phyloP scores from a whole-genome alignment of 92 coral and sea anemone species.

The Parazoanthus darwini region DNA sequence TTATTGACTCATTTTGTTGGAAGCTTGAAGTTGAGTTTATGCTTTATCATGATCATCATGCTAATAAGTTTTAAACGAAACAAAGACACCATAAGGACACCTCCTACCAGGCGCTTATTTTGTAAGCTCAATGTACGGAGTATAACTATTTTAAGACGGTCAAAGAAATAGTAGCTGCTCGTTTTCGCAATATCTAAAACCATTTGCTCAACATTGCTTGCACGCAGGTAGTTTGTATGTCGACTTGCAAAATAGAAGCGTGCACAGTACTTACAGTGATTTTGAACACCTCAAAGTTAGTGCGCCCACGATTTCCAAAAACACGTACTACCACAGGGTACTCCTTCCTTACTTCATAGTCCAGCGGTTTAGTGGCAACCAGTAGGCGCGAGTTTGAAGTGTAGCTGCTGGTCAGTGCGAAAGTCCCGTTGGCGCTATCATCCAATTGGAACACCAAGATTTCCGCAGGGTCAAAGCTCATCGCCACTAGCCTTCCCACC shows the following conservation, averaged over 20 bases:
- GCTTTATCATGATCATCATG: too few species aligned
- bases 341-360: constrained; percentile 55
- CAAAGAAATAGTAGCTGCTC: not conserved
- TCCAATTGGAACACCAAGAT: constrained; percentile 55
- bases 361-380: constrained; percentile 65
- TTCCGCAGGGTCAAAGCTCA: constrained; percentile 51
- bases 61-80: too few species aligned
- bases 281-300: constrained; percentile 59
- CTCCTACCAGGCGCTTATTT: too few species aligned
- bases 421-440: constrained; percentile 67
- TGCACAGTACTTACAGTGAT: constrained; percentile 51
- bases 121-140: not conserved
- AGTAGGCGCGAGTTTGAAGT: constrained; percentile 50
- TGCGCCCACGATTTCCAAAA: constrained; percentile 61
- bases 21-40: too few species aligned
- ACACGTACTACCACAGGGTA: constrained; percentile 65
- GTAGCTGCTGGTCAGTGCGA: constrained; percentile 50
- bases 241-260: not conserved
- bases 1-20: too few species aligned
- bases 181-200: not conserved
- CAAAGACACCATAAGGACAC: too few species aligned
- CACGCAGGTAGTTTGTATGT: not conserved
- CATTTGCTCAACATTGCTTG: not conserved
- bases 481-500: constrained; percentile 62
- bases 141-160: not conserved